Percentiles rank a stretch among this genome's conserved stretches.
phyloP scores from a whole-genome alignment of 2,888 invertebrate genomes.

The Agriotes lineatus region DNA sequence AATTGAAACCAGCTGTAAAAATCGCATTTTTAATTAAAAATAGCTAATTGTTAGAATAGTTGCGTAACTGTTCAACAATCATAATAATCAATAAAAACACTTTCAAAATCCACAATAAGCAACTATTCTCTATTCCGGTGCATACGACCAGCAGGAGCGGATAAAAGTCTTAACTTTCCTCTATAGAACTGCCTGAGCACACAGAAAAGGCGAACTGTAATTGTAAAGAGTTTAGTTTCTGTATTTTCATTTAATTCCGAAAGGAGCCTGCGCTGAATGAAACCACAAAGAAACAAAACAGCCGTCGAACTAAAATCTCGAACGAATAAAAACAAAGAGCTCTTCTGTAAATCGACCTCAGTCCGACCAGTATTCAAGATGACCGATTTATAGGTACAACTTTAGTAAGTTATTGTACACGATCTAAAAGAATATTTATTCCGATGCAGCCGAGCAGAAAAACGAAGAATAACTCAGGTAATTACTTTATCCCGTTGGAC shows the following conservation, averaged over 20 bases:
- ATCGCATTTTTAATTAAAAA: too few species aligned
- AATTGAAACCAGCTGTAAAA: too few species aligned
- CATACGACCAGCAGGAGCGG: too few species aligned
- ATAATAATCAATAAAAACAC: too few species aligned
- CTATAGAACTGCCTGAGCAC: too few species aligned
- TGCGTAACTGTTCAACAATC: too few species aligned
- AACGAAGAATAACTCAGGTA: constrained; percentile 64
- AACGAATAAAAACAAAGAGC: constrained; percentile 50
- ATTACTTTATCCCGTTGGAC: constrained; percentile 62
- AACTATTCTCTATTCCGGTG: too few species aligned
- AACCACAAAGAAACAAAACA: constrained; percentile 32
- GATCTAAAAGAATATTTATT: constrained; percentile 63
- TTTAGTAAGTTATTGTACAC: constrained; percentile 65
- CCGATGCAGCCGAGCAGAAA: constrained; percentile 64
- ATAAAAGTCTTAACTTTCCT: too few species aligned
- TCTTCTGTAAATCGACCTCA: constrained; percentile 57
- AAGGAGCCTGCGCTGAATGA: constrained; percentile 21
- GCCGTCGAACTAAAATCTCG: constrained; percentile 38
- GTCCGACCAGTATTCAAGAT: constrained; percentile 57
- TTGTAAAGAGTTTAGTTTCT: constrained; percentile 1
- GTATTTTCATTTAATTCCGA: constrained; percentile 27
- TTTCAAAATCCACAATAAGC: too few species aligned
- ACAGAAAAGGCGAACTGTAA: too few species aligned
- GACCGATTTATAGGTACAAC: constrained; percentile 65
- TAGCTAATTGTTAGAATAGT: too few species aligned